Evolutionary conservation across 2,113 vertebrate species (phyloP).

Genomic region (Gracilinanus agilis): DNA sequence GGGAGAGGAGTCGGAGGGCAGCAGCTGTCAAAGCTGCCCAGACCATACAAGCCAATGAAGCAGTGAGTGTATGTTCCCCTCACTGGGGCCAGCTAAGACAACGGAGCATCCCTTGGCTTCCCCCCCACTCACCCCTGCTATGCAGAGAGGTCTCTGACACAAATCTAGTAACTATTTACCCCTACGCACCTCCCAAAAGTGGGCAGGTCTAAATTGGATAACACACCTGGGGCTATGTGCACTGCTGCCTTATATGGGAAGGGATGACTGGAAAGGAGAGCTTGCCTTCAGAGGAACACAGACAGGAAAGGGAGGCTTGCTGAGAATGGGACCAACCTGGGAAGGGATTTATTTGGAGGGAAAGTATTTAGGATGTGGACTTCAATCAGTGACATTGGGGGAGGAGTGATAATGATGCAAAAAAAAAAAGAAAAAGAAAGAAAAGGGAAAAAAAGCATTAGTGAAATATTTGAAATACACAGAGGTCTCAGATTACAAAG

Average conservation of each 20-base stretch:
- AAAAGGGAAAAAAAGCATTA: neutral
- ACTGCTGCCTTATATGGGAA: neutral
- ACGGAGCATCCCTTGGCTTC: neutral
- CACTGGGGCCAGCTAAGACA: slow-evolving; percentile 3
- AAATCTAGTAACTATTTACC: neutral
- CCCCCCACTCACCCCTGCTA: too few relatives aligned
- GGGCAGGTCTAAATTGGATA: neutral
- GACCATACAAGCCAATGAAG: slow-evolving; percentile 86
- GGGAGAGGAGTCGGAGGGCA: slow-evolving; percentile 85
- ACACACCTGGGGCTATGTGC: neutral
- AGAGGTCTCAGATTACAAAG: too few relatives aligned
- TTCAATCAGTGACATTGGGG: neutral
- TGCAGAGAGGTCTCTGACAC: neutral
- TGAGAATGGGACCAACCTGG: neutral
- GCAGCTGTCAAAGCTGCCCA: slow-evolving; percentile 83
- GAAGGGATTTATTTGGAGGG: neutral
- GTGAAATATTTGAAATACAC: neutral
- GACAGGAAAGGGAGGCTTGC: neutral
- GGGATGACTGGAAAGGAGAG: neutral
- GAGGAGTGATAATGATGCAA: neutral
- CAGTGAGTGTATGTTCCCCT: slow-evolving; percentile 84
- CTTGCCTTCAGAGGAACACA: neutral
- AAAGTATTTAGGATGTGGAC: neutral
- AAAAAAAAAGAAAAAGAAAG: neutral
- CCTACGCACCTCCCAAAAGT: neutral